These are phyloP conservation scores for Megaceryle maxima DNA, from an alignment of 2,113 vertebrate species.

Conservation along the genomic window DNA sequence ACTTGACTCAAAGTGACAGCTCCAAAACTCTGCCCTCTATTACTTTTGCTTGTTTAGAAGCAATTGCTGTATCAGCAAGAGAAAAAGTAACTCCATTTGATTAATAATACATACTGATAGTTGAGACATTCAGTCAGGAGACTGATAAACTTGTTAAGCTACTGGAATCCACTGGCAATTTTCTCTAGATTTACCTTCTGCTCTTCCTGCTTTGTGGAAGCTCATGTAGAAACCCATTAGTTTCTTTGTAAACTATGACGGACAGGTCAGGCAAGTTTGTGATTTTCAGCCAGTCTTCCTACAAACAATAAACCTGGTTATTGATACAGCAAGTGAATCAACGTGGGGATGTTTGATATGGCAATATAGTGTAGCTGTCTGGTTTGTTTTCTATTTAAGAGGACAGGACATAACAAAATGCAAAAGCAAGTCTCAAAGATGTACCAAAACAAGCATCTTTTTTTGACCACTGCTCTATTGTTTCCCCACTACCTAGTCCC, in stretches of 20 bases:
- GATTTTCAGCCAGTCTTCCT: neutral
- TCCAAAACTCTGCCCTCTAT: slow-evolving; percentile 49
- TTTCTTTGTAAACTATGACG: neutral
- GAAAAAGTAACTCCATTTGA: slow-evolving; percentile 37
- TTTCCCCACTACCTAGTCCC: neutral
- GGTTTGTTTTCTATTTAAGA: neutral
- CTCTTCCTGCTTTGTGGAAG: neutral
- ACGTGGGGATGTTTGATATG: neutral
- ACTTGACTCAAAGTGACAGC: slow-evolving; percentile 38
- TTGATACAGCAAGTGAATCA: neutral
- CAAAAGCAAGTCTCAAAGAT: neutral
- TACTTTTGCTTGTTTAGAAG: slow-evolving; percentile 44
- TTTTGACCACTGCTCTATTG: neutral
- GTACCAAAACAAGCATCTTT: neutral
- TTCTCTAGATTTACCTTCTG: neutral
- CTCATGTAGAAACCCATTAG: neutral
- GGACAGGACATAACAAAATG: neutral
- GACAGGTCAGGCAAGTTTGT: neutral
- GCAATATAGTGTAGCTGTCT: neutral
- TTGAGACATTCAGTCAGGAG: neutral
- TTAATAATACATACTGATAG: slow-evolving; percentile 40
- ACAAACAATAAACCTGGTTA: neutral
- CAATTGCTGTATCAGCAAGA: slow-evolving; percentile 24
- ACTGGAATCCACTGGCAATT: neutral
- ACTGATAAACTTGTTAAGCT: neutral